Evolutionary conservation across 2,888 invertebrate genomes (phyloP), one percentile per base, ranked within the genome.

Genomic region (Dryadula phaetusa): DNA sequence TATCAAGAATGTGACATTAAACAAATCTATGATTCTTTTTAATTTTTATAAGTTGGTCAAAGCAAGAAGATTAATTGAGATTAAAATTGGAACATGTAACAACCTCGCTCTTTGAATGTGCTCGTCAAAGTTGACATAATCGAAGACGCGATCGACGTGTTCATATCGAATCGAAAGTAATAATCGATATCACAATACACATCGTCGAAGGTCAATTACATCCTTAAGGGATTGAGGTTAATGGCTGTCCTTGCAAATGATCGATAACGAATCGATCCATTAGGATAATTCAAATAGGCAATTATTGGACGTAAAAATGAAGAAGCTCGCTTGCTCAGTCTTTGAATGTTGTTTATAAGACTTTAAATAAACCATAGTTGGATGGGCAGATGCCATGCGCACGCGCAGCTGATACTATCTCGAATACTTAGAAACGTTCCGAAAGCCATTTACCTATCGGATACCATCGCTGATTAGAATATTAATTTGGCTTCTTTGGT

Each of bases 371-470:
- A 62, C 81, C 69, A 72, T 79, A 74, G 77, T 47, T 49, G 47
- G 49, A 47, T 37, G 54, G 60, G 63, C 79, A 78, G 80, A 75
- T 76, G 79, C 63, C 75, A 72, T 70, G 83, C 80, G 86, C 89
- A 84, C 88, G 87, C 82, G 79, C 74, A 73, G 67, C 62, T 73
- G 89, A 90, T 90, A 73, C 70, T 85, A 89, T 91, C 90, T 76
- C 77, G 72, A 81, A 44, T 80, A 86, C 88, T 82, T 74, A 83
- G 56, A 88, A 90, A 90, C 91, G 90, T 90, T 88, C 86, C 89
- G 88, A 91, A 88, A 91, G 89, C 88, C 87, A 88, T 89, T 90
- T 90, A 88, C 87, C 85, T 89, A 88, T 88, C 87, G 82, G 83
- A 87, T 88, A 83, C 85, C 83, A 90, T 90, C 87, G 80, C 75